Percentiles rank a stretch among this genome's conserved stretches.
Conservation (phyloP, 2,113 vertebrate genomes). For the Ceyx cyanopectus region DNA sequence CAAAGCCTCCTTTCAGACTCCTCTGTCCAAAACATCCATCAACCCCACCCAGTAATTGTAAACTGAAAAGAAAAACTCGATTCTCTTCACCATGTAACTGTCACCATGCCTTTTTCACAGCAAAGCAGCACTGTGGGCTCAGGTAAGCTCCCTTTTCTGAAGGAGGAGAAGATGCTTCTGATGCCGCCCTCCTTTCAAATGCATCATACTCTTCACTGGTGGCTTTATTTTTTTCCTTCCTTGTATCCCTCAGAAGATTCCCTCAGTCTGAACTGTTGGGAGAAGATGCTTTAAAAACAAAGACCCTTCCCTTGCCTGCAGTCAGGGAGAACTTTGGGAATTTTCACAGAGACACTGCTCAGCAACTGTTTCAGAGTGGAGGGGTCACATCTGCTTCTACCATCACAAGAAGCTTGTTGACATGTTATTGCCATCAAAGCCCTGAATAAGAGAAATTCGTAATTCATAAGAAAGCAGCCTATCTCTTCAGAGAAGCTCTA, state of each 20-base stretch:
- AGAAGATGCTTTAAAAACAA: neutral
- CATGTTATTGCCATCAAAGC: neutral
- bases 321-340: neutral
- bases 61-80: neutral
- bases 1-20: slow-evolving; percentile 26
- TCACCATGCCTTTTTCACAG: neutral
- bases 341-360: neutral
- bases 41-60: neutral
- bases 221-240: neutral
- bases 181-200: neutral
- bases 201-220: neutral
- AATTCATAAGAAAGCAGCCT: neutral
- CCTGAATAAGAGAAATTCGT: neutral
- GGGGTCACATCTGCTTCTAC: neutral
- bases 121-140: neutral
- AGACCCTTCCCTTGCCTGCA: neutral
- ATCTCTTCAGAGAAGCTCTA: neutral
- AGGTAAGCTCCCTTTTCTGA: neutral
- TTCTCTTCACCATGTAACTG: neutral
- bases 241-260: neutral
- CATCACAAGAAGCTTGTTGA: neutral
- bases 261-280: neutral
- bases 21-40: slow-evolving; percentile 23
- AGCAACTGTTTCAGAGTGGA: neutral
- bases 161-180: neutral